A percentile compares a stretch with the other conserved stretches of the same genome.
These are phyloP conservation scores for Eurosta solidaginis DNA, from an alignment of 1,140 invertebrate genomes.

Conservation along the genomic window DNA sequence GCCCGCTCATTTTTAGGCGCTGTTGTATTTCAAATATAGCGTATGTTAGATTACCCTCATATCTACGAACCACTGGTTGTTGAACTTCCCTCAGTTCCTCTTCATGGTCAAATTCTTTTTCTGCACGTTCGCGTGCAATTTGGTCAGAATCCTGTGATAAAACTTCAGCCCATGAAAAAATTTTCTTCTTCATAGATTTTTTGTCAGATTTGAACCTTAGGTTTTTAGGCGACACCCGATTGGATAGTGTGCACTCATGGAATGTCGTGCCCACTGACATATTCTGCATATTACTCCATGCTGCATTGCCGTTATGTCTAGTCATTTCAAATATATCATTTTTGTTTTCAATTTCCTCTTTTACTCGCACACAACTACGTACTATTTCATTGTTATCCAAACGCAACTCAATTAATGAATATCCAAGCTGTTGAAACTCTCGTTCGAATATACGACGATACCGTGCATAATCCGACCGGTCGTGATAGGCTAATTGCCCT, in stretches of 20 bases:
- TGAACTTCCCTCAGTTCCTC: conserved; percentile 48
- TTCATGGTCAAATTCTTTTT: conserved; percentile 58
- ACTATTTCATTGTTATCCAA: too few species aligned
- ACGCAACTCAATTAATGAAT: conserved; percentile 61
- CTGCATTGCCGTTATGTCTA: too few species aligned
- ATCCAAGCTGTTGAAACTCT: conserved; percentile 64
- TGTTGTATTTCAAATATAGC: conserved; percentile 54
- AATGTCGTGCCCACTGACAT: conserved; percentile 45
- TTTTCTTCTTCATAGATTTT: conserved; percentile 49
- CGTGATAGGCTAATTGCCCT: conserved; percentile 64
- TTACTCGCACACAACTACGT: too few species aligned
- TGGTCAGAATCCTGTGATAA: conserved; percentile 58
- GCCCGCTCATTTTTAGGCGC: conserved; percentile 32
- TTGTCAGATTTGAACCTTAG: conserved; percentile 56
- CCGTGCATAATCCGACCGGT: conserved; percentile 68
- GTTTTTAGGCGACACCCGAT: too few species aligned
- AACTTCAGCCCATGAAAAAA: conserved; percentile 57
- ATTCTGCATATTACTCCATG: too few species aligned
- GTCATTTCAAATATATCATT: too few species aligned
- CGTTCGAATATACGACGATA: conserved; percentile 66
- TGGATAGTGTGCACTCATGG: too few species aligned
- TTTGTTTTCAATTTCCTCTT: too few species aligned
- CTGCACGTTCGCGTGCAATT: conserved; percentile 56
- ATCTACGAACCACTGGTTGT: conserved; percentile 44
- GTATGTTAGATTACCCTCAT: conserved; percentile 56